Base-by-base conservation (phyloP, 2,888 invertebrate genomes). In the Ferdinandea cuprea region DNA sequence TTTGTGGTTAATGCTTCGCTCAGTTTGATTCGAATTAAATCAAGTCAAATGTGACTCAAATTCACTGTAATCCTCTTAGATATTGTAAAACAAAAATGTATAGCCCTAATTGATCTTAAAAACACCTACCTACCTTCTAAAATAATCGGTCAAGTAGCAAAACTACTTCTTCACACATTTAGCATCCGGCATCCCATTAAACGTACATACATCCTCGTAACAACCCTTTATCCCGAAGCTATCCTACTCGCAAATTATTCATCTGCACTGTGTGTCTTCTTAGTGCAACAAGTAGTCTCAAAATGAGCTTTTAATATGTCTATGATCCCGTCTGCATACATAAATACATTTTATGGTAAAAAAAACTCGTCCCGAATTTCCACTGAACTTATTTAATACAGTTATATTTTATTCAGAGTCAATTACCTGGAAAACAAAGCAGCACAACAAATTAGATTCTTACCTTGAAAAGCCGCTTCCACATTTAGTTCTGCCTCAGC, bases 401-500 rank as follows among this genome's bases (percentile, higher is more conserved):
- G 13, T 21, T 21, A 35, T 7, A 25, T 35, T 11, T 35, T 9
- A 9, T 28, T 42, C 58, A 30, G 66, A 74, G 30, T 66, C 56
- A 74, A 66, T 68, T 76, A 52, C 40, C 50, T 76, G 50, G 52
- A 69, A 61, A 71, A 35, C 8, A 44, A 32, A 44, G n/a, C n/a
- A 59, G 0, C n/a, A 59, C 19, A 13, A 35, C n/a, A 44, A 48
- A 32, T 42, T 58, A 58, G 19, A 13, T 35, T 15, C 77, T 86
- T 90, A 93, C 93, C 93, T 92, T 93, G 93, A 88, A 93, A 93
- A 83, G 93, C 93, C 65, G 93, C 93, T 88, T 93, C 93, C 86
- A 93, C 88, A 61, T 88, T 88, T 73, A 89, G 86, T 86, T 90
- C 91, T 71, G 90, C 87, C 85, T 91, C 91, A 81, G 88, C 87